Percentiles rank a stretch among this genome's conserved stretches.
Conservation (phyloP, 2,113 vertebrate species). For the Neogobius melanostomus region DNA sequence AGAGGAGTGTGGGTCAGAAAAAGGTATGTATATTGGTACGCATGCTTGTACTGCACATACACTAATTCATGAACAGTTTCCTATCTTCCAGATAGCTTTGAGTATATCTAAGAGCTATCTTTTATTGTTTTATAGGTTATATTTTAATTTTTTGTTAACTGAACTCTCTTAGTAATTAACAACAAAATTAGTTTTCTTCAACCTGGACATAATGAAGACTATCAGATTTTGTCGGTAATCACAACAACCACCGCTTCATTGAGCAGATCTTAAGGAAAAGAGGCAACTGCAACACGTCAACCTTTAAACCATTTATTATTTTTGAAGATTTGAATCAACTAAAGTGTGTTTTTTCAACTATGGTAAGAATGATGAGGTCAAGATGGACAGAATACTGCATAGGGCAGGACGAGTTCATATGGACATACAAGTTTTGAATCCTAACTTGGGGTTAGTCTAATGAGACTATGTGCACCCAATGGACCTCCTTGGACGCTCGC, state of each 20-base stretch:
- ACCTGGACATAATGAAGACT: neutral
- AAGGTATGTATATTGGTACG: slow-evolving; percentile 85
- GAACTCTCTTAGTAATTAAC: neutral
- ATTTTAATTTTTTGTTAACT: too few relatives aligned
- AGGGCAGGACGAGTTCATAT: neutral
- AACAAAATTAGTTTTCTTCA: slow-evolving; percentile 3
- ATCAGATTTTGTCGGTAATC: slow-evolving; percentile 23
- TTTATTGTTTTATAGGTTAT: neutral
- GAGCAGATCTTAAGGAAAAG: slow-evolving; percentile 16
- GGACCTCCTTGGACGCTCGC: slow-evolving; percentile 3
- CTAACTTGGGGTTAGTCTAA: neutral
- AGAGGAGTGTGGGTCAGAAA: slow-evolving; percentile 91
- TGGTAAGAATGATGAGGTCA: slow-evolving; percentile 4
- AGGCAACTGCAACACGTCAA: slow-evolving; percentile 1
- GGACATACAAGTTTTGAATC: neutral
- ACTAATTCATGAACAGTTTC: slow-evolving; percentile 26
- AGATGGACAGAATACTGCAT: slow-evolving; percentile 19
- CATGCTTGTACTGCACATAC: slow-evolving; percentile 20
- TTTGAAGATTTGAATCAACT: slow-evolving; percentile 2
- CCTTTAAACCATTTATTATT: slow-evolving; percentile 7
- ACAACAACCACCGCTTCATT: neutral
- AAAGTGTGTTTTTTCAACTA: slow-evolving; percentile 7
- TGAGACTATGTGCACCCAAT: slow-evolving; percentile 11
- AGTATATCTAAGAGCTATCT: slow-evolving; percentile 1
- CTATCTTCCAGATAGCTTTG: slow-evolving; percentile 2